A percentile compares a stretch with the other conserved stretches of the same genome.
phyloP scores from a whole-genome alignment of 2,113 vertebrate genomes.

The Amphiprion ocellaris region DNA sequence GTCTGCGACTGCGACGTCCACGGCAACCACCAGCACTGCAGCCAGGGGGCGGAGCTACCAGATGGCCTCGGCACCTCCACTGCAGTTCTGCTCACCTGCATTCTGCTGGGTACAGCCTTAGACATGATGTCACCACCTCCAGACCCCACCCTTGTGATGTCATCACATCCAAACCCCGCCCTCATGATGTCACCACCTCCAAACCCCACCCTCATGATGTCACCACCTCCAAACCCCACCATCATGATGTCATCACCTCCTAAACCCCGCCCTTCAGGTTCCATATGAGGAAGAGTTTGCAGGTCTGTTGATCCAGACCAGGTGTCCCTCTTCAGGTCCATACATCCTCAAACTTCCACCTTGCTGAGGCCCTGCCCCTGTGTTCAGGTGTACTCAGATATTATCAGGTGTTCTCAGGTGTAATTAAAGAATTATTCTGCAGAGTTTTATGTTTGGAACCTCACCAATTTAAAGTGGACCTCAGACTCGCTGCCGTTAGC shows the following conservation, averaged over 20 bases:
- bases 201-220: neutral
- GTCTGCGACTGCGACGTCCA: constrained; percentile 43
- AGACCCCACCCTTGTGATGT: no score
- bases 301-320: no score
- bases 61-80: neutral
- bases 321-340: no score
- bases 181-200: neutral
- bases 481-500: no score
- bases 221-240: neutral
- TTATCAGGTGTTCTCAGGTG: no score
- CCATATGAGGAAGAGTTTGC: no score
- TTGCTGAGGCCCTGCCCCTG: no score
- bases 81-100: neutral
- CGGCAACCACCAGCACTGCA: constrained; percentile 21
- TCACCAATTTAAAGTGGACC: no score
- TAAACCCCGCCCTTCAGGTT: neutral
- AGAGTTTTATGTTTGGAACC: no score
- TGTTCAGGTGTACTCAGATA: no score
- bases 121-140: neutral
- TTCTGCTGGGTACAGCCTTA: constrained; percentile 45
- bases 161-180: neutral
- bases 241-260: neutral
- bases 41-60: neutral
- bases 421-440: no score
- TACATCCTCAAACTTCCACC: no score